Percentiles rank a stretch among this genome's conserved stretches.
Evolutionary conservation across 2,888 invertebrate species (phyloP).

Genomic region (Leucoma salicis): DNA sequence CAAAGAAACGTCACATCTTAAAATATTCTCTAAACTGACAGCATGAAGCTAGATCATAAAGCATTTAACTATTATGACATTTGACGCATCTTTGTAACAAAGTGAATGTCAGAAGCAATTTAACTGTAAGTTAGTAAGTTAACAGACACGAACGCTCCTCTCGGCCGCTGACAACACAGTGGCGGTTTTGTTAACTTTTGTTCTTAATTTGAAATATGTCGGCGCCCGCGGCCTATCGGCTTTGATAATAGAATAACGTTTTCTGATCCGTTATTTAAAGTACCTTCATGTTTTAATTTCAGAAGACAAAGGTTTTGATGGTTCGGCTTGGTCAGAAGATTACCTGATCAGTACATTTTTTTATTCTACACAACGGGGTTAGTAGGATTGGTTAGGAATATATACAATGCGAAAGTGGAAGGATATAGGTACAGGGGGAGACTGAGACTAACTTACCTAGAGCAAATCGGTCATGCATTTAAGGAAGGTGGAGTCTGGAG

Average conservation of each 20-base stretch:
- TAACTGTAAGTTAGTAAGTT: too few species aligned
- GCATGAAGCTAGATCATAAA: slow-evolving; percentile 26
- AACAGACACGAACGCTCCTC: slow-evolving; percentile 35
- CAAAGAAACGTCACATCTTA: slow-evolving; percentile 30
- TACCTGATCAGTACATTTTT: too few species aligned
- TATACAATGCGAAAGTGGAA: too few species aligned
- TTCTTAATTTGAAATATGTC: slow-evolving; percentile 41
- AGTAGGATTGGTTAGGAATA: too few species aligned
- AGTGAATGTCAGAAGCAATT: slow-evolving; percentile 37
- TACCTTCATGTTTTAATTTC: too few species aligned
- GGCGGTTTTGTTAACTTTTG: slow-evolving; percentile 36
- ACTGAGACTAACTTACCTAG: too few species aligned
- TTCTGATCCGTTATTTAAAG: neutral
- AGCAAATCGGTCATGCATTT: too few species aligned
- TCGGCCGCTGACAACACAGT: slow-evolving; percentile 42
- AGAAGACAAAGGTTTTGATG: too few species aligned
- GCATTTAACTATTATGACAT: slow-evolving; percentile 23
- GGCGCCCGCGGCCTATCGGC: slow-evolving; percentile 36
- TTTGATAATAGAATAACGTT: slow-evolving; percentile 11
- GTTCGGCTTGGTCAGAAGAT: too few species aligned
- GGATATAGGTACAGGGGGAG: too few species aligned
- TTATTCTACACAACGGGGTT: too few species aligned
- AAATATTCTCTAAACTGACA: slow-evolving; percentile 21
- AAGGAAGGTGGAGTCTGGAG: too few species aligned
- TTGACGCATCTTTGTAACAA: slow-evolving; percentile 44